phyloP scores from a whole-genome alignment of 2,888 invertebrate genomes.

The Epinotia nisella region DNA sequence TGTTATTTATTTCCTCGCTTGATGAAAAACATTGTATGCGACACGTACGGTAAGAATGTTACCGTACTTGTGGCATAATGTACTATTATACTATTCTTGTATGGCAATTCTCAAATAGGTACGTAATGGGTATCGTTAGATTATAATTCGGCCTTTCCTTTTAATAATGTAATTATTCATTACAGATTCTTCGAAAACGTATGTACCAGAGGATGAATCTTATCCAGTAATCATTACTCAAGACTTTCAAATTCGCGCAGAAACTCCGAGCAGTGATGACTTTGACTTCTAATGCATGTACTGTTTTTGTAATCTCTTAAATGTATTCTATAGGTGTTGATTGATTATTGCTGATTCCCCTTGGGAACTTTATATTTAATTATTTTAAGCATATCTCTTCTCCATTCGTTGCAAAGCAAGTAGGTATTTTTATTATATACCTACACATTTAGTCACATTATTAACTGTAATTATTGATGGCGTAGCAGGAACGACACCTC shows the following conservation, averaged over 20 bases:
- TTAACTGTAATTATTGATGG: not conserved
- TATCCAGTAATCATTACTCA: slow-evolving; percentile 36
- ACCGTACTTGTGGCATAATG: no score
- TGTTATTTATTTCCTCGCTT: no score
- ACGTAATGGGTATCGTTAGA: no score
- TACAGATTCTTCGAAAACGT: slow-evolving; percentile 65
- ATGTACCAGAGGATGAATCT: slow-evolving; percentile 54
- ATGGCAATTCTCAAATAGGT: no score
- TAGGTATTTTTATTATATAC: no score
- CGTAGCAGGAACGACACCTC: not conserved
- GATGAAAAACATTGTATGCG: no score
- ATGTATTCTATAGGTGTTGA: not conserved
- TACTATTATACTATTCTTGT: no score
- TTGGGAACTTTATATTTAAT: not conserved
- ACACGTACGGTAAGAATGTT: no score
- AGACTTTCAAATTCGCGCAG: slow-evolving; percentile 51
- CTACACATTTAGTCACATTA: no score
- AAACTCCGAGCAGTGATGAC: slow-evolving; percentile 66
- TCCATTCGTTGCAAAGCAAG: not conserved
- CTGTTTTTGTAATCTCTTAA: not conserved
- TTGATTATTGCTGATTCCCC: not conserved
- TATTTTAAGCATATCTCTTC: not conserved
- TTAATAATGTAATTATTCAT: no score
- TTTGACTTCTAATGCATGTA: slow-evolving; percentile 64
- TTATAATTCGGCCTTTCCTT: no score